Base-by-base conservation (phyloP, 2,888 invertebrate species). In the Rhingia rostrata region DNA sequence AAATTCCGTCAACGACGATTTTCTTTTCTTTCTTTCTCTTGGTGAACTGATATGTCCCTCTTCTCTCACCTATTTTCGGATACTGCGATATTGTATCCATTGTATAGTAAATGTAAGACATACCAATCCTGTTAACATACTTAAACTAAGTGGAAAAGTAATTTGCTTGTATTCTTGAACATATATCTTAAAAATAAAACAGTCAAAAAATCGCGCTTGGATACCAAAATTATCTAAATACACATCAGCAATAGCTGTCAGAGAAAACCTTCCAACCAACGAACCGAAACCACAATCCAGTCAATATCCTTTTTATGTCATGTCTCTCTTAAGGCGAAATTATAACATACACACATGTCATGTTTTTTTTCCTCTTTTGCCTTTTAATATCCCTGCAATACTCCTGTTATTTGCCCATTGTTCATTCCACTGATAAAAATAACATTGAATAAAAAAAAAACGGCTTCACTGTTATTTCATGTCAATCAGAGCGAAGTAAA, bases 401-500 rank as follows among this genome's bases (percentile, higher is more conserved):
- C 66, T 66, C 53, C 69, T 47, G 60, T 60, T 77, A 67, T 60
- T 60, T 61, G 37, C 39, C 67, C 72, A 72, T 61, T 77, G 60
- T 77, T 72, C 47, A 41, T 39, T 51, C 66, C 51, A 49, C 22
- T 47, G 70, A 77, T 66, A 67, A 77, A 82, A 82, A 82, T 82
- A 82, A 77, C 77, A 61, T 43, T 47, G 66, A 72, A 72, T 77
- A 72, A 56, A 72, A 22, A 22, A 22, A 22, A 22, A 22, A 61
- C 54, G 66, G 66, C 58, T 77, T 67, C 70, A 61, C 66, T 51
- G 64, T 60, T 74, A 82, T 77, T 82, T 73, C 77, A 77, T 77
- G 82, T 82, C 77, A 82, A 82, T 82, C 77, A 82, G 82, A 72
- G 77, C 66, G 72, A 67, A 66, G 61, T 51, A 66, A 82, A 72